Base-by-base conservation (phyloP, 1,140 invertebrate species). In the Brachionus rotundiformis region DNA sequence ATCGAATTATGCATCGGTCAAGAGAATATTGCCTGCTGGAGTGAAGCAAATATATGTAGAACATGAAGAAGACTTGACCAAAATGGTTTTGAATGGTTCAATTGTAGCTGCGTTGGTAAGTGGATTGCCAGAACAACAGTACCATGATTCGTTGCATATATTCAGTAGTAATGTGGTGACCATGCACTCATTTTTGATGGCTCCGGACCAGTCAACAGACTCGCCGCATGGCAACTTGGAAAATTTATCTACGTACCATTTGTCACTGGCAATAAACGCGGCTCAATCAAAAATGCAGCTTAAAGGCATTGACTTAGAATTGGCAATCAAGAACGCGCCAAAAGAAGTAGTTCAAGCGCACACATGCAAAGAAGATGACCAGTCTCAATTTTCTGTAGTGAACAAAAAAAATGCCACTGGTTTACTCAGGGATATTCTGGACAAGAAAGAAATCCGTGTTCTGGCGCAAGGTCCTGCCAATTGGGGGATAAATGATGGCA, bases 171-270 rank as follows among this genome's bases (percentile, higher is more conserved):
- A 19, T 54, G 19, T 79, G 54, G 27, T 79, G 11, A 79, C 76
- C 8, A 59, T 79, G 47, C 76, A 79, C 16, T 54, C 76, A 16
- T 59, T 79, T 79, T 39, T 79, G 31, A 79, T 79, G 76, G 76
- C 76, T 19, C 76, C 76, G 0, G 76, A 79, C 6, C 19, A 13
- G 23, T 79, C 76, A 33, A 79, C 47, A 1, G 76, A 79, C 19
- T 36, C 33, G 33, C 76, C 76, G 1, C 76, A 79, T 25, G 76
- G 76, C 6, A 79, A 54, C 23, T 63, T 11, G 19, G 76, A 59
- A 36, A 39, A 54, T 8, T 41, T 23, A 1, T 54, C 76, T 5
- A 79, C 76, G 6, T 79, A 59, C 8, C 41, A 79, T 23, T 23
- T 79, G n/a, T 79, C 76, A 6, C 6, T 59, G 13, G 76, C 76